Conservation (phyloP, 2,113 vertebrate species). For the Dasypus novemcinctus region DNA sequence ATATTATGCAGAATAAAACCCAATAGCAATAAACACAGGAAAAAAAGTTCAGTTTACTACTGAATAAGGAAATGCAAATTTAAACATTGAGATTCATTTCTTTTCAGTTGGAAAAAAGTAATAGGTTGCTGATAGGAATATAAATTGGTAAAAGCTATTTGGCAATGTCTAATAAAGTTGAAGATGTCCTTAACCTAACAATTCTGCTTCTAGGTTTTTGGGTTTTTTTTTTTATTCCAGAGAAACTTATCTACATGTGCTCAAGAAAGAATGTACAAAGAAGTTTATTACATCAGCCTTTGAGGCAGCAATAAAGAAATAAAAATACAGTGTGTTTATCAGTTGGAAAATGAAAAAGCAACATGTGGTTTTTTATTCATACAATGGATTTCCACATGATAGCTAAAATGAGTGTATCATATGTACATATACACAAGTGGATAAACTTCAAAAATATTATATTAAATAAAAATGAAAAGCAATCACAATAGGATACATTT, state of each 20-base stretch:
- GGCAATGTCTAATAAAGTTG: neutral
- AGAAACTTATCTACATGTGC: neutral
- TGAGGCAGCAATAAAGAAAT: neutral
- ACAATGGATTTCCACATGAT: neutral
- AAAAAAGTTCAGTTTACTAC: neutral
- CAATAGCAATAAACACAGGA: neutral
- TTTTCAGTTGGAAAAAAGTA: neutral
- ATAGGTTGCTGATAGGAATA: neutral
- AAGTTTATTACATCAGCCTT: neutral
- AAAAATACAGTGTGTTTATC: neutral
- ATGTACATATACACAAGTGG: neutral
- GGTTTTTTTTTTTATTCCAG: neutral
- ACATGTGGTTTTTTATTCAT: neutral
- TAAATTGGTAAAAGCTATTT: neutral
- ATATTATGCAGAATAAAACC: neutral
- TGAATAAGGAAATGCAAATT: neutral
- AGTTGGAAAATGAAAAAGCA: neutral
- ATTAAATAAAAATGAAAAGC: conserved; percentile 32
- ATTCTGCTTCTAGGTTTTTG: neutral
- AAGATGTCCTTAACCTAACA: neutral
- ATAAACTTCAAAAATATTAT: neutral
- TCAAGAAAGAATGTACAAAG: neutral
- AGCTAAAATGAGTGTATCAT: conserved; percentile 21
- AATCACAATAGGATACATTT: neutral
- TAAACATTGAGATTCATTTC: neutral